Conservation (phyloP, 2,888 invertebrate genomes). For the Acleris literana region DNA sequence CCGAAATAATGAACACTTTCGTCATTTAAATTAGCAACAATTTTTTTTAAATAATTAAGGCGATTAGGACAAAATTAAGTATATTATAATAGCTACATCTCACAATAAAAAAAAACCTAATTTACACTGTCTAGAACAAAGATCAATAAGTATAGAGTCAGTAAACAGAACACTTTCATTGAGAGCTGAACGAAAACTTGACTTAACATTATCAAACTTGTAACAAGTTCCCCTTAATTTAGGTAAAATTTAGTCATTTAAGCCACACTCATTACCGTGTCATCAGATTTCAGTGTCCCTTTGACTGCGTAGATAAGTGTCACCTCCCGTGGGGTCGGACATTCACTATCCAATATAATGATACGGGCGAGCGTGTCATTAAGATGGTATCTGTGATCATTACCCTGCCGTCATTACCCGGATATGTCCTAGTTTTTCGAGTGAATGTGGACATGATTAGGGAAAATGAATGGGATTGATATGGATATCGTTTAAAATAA, state of each 20-base stretch:
- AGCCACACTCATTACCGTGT: slow-evolving; percentile 4
- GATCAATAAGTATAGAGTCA: too few relatives aligned
- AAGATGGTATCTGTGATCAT: slow-evolving; percentile 74
- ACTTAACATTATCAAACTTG: too few relatives aligned
- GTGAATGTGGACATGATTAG: slow-evolving; percentile 28
- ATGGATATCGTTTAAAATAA: slow-evolving; percentile 1
- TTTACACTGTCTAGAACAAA: too few relatives aligned
- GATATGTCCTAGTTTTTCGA: slow-evolving; percentile 26
- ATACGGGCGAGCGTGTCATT: slow-evolving; percentile 66
- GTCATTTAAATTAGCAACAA: too few relatives aligned
- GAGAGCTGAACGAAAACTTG: too few relatives aligned
- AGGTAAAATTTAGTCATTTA: background rate
- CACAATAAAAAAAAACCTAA: too few relatives aligned
- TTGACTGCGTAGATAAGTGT: slow-evolving; percentile 21
- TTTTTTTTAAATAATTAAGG: too few relatives aligned
- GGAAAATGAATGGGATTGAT: slow-evolving; percentile 24
- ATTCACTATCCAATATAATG: slow-evolving; percentile 60
- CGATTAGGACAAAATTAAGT: too few relatives aligned
- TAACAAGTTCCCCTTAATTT: too few relatives aligned
- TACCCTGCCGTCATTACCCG: slow-evolving; percentile 56
- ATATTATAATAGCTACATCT: too few relatives aligned
- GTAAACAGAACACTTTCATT: too few relatives aligned
- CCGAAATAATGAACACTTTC: too few relatives aligned
- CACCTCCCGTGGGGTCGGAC: slow-evolving; percentile 39
- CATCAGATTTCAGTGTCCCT: slow-evolving; percentile 27